Conservation (phyloP, 2,113 vertebrate species). For the Corythornis cristatus region DNA sequence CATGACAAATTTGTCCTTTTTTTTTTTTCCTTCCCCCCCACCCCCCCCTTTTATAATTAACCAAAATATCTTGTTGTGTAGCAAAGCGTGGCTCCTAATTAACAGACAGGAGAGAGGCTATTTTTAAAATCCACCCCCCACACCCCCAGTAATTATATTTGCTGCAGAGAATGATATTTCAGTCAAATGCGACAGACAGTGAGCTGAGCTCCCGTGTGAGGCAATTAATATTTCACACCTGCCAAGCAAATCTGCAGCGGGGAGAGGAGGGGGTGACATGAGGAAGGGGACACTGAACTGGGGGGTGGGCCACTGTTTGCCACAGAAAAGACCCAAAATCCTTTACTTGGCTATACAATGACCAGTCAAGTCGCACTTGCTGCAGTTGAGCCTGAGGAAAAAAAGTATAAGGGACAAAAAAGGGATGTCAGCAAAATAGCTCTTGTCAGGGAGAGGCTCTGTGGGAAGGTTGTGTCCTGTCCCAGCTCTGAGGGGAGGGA, state of each 20-base stretch:
- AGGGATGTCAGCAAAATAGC: accelerated
- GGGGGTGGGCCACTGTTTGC: background rate
- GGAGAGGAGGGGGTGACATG: constrained; percentile 30
- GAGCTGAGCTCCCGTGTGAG: constrained; percentile 78
- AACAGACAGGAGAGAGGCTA: constrained; percentile 76
- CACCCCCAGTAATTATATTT: constrained; percentile 77
- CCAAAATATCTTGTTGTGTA: constrained; percentile 80
- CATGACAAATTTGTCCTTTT: constrained; percentile 83
- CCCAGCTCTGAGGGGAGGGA: background rate
- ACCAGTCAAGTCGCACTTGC: background rate
- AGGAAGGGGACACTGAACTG: background rate
- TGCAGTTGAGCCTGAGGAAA: background rate
- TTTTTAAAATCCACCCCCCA: constrained; percentile 65
- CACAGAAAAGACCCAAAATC: background rate
- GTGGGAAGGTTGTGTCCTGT: accelerated
- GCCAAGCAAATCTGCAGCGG: constrained; percentile 72
- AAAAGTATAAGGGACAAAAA: background rate
- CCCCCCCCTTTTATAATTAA: constrained; percentile 79
- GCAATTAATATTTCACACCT: constrained; percentile 89
- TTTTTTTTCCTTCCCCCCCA: too few species aligned
- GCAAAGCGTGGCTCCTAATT: constrained; percentile 79
- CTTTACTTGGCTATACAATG: background rate
- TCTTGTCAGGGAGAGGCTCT: background rate
- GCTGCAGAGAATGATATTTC: constrained; percentile 77
- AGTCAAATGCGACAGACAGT: constrained; percentile 77